Conservation (phyloP, 1,140 invertebrate species). For the Agraylea sexmaculata region DNA sequence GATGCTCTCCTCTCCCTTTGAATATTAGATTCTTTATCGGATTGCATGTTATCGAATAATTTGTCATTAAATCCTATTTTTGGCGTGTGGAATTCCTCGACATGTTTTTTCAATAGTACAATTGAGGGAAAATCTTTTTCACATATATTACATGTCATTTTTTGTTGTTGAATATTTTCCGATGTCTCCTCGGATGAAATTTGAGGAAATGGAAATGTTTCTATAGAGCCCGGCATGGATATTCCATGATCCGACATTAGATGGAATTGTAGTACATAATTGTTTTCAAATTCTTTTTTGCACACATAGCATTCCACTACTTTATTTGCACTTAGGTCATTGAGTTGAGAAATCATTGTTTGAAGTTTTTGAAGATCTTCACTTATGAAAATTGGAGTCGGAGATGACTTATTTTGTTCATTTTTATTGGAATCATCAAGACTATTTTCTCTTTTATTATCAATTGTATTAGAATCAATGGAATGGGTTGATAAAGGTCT, state of each 20-base stretch:
- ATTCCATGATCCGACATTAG: conserved; percentile 47
- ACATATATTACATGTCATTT: conserved; percentile 16
- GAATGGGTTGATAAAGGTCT: conserved; percentile 23
- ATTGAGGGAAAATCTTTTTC: conserved; percentile 27
- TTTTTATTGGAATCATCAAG: conserved; percentile 29
- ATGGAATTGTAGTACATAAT: conserved; percentile 44
- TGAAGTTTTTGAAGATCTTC: conserved; percentile 70
- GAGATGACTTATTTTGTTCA: conserved; percentile 32
- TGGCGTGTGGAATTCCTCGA: conserved; percentile 19
- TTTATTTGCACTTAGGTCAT: conserved; percentile 55
- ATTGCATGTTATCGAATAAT: conserved; percentile 10
- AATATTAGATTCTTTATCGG: conserved; percentile 14
- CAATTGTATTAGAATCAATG: conserved; percentile 24
- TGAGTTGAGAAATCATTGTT: conserved; percentile 83
- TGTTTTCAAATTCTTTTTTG: conserved; percentile 48
- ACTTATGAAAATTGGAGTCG: conserved; percentile 37
- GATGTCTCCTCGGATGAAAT: conserved; percentile 14
- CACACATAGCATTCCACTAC: conserved; percentile 45
- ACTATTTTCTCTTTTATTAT: conserved; percentile 18
- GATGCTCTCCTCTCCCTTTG: conserved; percentile 20
- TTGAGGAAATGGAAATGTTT: conserved; percentile 17
- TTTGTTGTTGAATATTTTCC: conserved; percentile 20
- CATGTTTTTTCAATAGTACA: conserved; percentile 24
- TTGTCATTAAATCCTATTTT: conserved; percentile 14
- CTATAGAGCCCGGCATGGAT: conserved; percentile 17